Evolutionary conservation across 1,140 invertebrate genomes (phyloP).

Genomic region (Capitella teleta): DNA sequence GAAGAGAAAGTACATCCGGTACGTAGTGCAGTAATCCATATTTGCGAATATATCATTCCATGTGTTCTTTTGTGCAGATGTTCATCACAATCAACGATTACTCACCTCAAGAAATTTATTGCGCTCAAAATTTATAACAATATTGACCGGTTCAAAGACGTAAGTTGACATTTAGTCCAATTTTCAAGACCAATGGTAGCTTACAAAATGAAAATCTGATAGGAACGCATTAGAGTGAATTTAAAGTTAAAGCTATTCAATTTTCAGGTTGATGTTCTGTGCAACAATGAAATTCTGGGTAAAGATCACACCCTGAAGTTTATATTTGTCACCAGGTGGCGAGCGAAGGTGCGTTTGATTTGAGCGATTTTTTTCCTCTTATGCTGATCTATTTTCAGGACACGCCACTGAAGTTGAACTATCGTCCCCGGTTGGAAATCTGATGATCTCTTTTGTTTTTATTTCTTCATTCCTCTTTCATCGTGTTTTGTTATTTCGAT

Average conservation of each 20-base stretch:
- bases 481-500: no score
- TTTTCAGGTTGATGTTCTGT: slow-evolving; percentile 90
- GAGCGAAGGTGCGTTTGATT: slow-evolving; percentile 63
- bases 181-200: no score
- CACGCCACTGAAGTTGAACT: slow-evolving; percentile 1
- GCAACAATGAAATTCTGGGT: slow-evolving; percentile 93
- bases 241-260: no score
- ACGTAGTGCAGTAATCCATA: not conserved
- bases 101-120: slow-evolving; percentile 93
- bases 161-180: no score
- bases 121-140: slow-evolving; percentile 86
- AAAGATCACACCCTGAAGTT: slow-evolving; percentile 99
- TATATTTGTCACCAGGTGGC: slow-evolving; percentile 93
- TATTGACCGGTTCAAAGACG: slow-evolving; percentile 89
- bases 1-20: slow-evolving; percentile 65
- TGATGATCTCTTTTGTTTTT: no score
- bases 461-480: no score
- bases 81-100: slow-evolving; percentile 90
- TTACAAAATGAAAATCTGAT: no score
- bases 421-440: slow-evolving; percentile 6
- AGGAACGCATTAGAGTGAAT: no score
- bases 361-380: not conserved
- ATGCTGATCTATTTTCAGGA: slow-evolving; percentile 2
- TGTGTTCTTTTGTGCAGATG: no score
- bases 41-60: not conserved